Conservation (phyloP, 2,113 vertebrate species). For the Castor canadensis region DNA sequence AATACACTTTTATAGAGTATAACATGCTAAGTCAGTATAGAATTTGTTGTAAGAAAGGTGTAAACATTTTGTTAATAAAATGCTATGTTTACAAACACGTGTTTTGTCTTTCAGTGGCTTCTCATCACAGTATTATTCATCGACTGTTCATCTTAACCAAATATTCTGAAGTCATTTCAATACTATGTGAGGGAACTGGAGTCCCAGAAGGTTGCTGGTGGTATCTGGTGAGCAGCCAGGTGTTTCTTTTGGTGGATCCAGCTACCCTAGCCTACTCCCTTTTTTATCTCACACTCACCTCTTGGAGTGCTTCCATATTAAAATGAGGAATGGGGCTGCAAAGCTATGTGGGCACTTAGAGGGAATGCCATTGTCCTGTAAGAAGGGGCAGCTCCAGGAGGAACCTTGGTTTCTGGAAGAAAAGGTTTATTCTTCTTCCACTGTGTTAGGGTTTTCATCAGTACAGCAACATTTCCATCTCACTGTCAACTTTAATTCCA, state of each 20-base stretch:
- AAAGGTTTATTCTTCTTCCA: neutral
- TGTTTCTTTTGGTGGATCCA: fast-evolving
- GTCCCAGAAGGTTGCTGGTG: fast-evolving
- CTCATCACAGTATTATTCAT: neutral
- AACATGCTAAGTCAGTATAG: constrained; percentile 81
- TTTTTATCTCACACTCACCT: neutral
- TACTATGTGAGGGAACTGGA: neutral
- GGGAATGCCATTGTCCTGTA: neutral
- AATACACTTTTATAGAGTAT: constrained; percentile 81
- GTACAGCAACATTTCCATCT: neutral
- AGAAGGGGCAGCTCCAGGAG: neutral
- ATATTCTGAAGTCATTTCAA: neutral
- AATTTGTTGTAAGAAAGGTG: constrained; percentile 86
- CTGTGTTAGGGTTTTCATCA: neutral
- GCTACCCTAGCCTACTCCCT: neutral
- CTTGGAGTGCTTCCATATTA: too few relatives aligned
- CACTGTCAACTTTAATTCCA: neutral
- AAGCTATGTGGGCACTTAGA: too few relatives aligned
- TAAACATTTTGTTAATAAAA: constrained; percentile 93
- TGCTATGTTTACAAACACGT: constrained; percentile 82
- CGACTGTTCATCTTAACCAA: neutral
- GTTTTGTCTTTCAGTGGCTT: constrained; percentile 61
- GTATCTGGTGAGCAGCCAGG: fast-evolving
- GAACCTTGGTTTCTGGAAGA: neutral
- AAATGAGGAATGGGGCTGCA: too few relatives aligned